A percentile compares a stretch with the other conserved stretches of the same genome.
Evolutionary conservation across 2,797 vertebrate genomes (phyloP).

Genomic region (Phoeniculus purpureus): DNA sequence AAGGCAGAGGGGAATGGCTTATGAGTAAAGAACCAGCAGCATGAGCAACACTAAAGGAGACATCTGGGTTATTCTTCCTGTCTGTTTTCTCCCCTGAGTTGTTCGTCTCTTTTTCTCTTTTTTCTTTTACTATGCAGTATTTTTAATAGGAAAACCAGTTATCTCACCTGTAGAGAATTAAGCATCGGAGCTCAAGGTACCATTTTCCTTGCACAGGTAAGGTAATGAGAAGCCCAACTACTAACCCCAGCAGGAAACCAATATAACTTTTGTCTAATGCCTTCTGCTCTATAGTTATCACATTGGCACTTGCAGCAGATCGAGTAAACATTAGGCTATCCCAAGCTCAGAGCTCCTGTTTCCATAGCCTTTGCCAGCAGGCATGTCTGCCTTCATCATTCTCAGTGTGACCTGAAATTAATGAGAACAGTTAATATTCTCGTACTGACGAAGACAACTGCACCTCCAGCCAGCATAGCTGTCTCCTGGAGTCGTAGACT

Average conservation of each 20-base stretch:
- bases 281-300: neutral
- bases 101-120: rapidly evolving
- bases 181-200: neutral
- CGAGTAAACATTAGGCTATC: neutral
- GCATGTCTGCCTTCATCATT: neutral
- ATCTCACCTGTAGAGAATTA: neutral
- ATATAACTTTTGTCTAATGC: neutral
- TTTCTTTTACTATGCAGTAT: neutral
- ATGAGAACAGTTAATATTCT: neutral
- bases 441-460: neutral
- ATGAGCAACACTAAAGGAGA: neutral
- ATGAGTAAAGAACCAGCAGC: neutral
- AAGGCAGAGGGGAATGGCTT: neutral
- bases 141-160: neutral
- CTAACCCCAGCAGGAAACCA: neutral
- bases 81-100: neutral
- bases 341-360: neutral
- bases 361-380: neutral
- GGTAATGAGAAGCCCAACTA: neutral
- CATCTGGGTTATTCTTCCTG: neutral
- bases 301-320: neutral
- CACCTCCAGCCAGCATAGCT: neutral
- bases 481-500: neutral
- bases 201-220: neutral
- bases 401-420: neutral